A percentile compares a stretch with the other conserved stretches of the same genome.
Conservation (phyloP, 2,797 vertebrate genomes). For the Cephalopachus bancanus region DNA sequence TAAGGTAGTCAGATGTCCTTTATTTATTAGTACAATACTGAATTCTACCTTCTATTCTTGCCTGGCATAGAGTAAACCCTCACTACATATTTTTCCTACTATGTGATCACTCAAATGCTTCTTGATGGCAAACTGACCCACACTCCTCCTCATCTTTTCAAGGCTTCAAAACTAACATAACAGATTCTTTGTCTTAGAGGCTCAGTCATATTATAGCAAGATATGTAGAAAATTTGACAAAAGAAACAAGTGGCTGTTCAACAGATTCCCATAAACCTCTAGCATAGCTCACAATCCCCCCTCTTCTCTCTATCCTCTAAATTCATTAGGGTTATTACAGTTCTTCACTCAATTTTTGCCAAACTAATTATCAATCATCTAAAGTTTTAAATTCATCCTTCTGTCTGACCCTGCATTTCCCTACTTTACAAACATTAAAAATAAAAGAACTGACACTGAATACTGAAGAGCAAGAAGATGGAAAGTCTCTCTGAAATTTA, state of each 20-base stretch:
- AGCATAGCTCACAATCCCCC: not conserved
- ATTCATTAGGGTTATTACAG: not conserved
- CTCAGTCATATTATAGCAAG: not conserved
- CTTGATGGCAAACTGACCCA: not conserved
- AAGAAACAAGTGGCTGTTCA: not conserved
- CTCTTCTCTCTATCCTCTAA: not conserved
- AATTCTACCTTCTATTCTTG: not conserved
- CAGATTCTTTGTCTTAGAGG: not conserved
- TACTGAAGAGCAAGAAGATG: constrained; percentile 41
- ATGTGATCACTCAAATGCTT: not conserved
- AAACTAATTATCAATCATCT: not conserved
- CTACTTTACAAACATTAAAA: not conserved
- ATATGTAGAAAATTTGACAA: not conserved
- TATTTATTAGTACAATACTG: not conserved
- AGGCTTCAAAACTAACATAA: constrained; percentile 13
- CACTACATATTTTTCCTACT: not conserved
- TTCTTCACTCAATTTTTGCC: constrained; percentile 18
- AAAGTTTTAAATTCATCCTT: constrained; percentile 40
- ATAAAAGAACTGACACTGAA: not conserved
- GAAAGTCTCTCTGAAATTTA: constrained; percentile 18
- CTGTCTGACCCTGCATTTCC: not conserved
- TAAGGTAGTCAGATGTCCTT: not conserved
- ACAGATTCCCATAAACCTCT: not conserved
- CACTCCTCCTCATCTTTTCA: not conserved
- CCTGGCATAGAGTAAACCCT: not conserved